phyloP scores from a whole-genome alignment of 2,113 vertebrate species.

The Progne subis region DNA sequence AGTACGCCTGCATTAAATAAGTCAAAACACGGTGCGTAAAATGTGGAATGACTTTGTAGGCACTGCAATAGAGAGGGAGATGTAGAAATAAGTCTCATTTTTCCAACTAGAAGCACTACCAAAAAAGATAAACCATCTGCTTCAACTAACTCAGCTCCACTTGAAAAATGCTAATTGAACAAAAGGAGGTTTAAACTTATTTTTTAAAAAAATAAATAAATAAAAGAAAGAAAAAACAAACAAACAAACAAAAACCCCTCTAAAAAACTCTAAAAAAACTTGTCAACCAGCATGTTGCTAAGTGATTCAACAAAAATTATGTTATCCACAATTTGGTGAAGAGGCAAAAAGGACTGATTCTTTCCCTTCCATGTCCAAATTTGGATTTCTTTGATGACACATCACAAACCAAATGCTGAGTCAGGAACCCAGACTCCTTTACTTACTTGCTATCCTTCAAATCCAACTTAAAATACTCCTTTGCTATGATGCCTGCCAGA shows the following conservation, averaged over 20 bases:
- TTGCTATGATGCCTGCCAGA: not conserved
- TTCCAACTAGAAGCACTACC: conserved; percentile 77
- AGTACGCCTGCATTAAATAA: conserved; percentile 81
- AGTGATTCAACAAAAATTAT: conserved; percentile 9
- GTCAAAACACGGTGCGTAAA: conserved; percentile 79
- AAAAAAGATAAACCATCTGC: conserved; percentile 85
- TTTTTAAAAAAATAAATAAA: not conserved
- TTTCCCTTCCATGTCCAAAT: not conserved
- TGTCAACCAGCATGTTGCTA: conserved; percentile 15
- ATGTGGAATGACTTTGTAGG: conserved; percentile 75
- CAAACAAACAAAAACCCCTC: not conserved
- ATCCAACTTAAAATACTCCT: not conserved
- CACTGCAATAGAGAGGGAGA: conserved; percentile 71
- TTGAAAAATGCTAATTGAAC: conserved; percentile 82
- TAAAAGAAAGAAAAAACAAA: not conserved
- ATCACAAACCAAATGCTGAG: not conserved
- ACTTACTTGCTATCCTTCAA: not conserved
- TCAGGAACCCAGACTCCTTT: not conserved
- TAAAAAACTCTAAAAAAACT: no score
- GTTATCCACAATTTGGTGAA: not conserved
- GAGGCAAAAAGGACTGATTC: not conserved
- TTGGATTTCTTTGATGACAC: not conserved
- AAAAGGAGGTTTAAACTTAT: conserved; percentile 73
- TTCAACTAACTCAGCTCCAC: conserved; percentile 77
- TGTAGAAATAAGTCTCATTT: conserved; percentile 78